phyloP scores from a whole-genome alignment of 2,113 vertebrate genomes.

The Neopipo cinnamomea region DNA sequence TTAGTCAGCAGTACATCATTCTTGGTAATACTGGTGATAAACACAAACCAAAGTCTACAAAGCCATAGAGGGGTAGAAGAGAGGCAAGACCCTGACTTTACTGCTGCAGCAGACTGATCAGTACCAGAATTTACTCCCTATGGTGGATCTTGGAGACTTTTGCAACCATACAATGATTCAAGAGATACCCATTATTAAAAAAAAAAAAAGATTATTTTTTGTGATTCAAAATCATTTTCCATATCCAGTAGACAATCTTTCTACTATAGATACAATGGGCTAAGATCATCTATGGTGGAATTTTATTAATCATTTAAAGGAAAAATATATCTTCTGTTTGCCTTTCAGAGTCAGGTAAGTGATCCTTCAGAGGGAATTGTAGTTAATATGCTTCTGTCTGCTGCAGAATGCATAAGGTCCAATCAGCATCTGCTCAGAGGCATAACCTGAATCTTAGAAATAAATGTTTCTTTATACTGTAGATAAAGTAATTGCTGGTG shows the following conservation, averaged over 20 bases:
- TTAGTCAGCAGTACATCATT: background rate
- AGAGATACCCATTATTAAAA: background rate
- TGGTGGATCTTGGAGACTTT: background rate
- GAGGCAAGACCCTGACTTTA: background rate
- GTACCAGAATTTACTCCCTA: background rate
- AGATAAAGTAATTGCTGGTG: background rate
- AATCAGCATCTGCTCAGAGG: background rate
- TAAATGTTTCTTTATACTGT: background rate
- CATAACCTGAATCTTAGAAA: background rate
- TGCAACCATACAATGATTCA: background rate
- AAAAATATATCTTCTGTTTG: conserved; percentile 10
- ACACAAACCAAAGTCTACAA: background rate
- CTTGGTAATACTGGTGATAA: background rate
- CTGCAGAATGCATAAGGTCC: background rate
- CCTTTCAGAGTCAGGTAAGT: background rate
- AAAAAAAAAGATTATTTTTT: background rate
- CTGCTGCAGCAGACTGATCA: background rate
- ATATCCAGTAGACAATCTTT: background rate
- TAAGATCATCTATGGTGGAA: background rate
- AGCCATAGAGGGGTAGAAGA: background rate
- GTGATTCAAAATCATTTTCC: background rate
- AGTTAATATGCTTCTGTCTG: background rate
- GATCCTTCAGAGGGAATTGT: background rate
- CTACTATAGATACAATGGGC: background rate
- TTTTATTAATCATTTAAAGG: background rate